Evolutionary conservation across 2,113 vertebrate species (phyloP).

Genomic region (Oncorhynchus kisutch): DNA sequence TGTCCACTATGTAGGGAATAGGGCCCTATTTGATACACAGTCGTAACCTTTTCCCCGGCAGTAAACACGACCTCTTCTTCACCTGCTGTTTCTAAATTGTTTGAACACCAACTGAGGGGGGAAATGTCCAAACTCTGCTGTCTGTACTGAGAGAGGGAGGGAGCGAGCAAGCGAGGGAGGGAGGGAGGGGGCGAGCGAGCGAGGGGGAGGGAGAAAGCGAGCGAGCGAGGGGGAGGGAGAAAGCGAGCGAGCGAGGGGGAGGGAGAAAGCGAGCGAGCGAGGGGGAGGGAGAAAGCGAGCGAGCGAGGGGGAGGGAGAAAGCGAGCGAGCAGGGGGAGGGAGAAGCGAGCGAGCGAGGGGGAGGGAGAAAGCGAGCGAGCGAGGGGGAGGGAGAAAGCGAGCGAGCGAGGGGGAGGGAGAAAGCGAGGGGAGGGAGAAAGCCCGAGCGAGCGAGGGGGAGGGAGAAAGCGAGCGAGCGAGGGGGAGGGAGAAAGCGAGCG

Average conservation of each 20-base stretch:
- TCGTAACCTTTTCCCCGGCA: constrained; percentile 57
- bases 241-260: too few relatives aligned
- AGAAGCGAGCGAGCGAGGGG: not conserved
- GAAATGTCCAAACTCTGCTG: constrained; percentile 54
- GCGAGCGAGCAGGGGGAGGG: constrained; percentile 21
- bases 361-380: too few relatives aligned
- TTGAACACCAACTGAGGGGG: constrained; percentile 42
- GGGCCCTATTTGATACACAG: not conserved
- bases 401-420: constrained; percentile 25
- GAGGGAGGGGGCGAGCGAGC: fast-evolving
- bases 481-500: too few relatives aligned
- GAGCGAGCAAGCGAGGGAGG: fast-evolving
- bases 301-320: not conserved
- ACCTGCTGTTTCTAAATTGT: constrained; percentile 62
- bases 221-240: not conserved
- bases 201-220: too few relatives aligned
- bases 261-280: constrained; percentile 4
- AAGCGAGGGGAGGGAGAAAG: not conserved
- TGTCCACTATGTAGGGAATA: too few relatives aligned
- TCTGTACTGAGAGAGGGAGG: constrained; percentile 21
- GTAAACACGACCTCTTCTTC: constrained; percentile 60
- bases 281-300: not conserved
- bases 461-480: too few relatives aligned
- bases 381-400: too few relatives aligned
- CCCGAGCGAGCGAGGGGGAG: too few relatives aligned